Base-by-base conservation (phyloP, 1,140 invertebrate species). In the Hyposmocoma kahamanoa region DNA sequence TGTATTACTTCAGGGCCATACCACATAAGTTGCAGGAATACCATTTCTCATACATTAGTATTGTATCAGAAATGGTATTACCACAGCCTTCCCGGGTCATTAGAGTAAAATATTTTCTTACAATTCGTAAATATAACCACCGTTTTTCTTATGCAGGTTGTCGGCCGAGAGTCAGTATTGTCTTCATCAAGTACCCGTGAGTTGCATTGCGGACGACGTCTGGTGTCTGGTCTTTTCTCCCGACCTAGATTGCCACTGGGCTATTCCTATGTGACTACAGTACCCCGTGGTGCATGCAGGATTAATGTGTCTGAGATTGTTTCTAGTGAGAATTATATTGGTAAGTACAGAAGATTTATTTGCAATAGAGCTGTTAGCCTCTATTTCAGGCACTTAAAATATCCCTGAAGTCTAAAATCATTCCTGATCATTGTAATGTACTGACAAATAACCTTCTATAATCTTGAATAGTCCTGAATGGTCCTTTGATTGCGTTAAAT, bases 261-360 rank as follows among this genome's bases (percentile, higher is more conserved):
- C 13, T 98, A 98, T 85, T 93, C 96, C 51, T 88, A 95, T 56
- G 92, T 98, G 13, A 91, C 95, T 0, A 92, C 92, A 17, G 91
- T 98, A 26, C 97, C 97, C 0, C 85, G 87, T 36, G 96, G 96
- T 13, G 96, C 96, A 3, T 96, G 95, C 68, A 92, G 94, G 59
- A 91, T 98, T 58, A 95, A 96, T 62, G 92, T 98, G 65, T 93
- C 94, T n/a, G 95, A 98, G 86, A 87, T 96, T 39, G 90, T 91
- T 47, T 90, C 92, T 52, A 96, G 93, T 59, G 90, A 91, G 50
- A 98, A 98, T 86, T 93, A 93, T 79, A 89, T 98, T 56, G 96
- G 96, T 97, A 85, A 91, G 89, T 13, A 1, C 10, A 30, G 13
- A n/a, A n/a, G n/a, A n/a, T n/a, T n/a, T n/a, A n/a, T n/a, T n/a